Conservation (phyloP, 2,113 vertebrate genomes). For the Gavialis gangeticus region DNA sequence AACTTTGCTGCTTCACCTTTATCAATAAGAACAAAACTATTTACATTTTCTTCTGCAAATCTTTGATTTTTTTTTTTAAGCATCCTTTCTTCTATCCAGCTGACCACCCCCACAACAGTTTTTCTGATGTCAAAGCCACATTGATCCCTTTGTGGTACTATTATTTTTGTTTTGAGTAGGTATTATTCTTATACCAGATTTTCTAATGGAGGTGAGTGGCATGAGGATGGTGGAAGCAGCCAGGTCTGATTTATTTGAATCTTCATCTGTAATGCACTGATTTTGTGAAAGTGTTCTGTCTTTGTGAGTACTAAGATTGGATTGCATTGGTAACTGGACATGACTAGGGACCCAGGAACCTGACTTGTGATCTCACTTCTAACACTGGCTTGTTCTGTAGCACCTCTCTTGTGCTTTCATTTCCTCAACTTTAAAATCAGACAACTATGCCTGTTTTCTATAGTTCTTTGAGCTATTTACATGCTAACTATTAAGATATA, state of each 20-base stretch:
- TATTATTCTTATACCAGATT: not conserved
- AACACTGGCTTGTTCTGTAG: not conserved
- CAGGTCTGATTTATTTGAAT: not conserved
- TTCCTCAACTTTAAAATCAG: not conserved
- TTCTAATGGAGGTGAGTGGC: not conserved
- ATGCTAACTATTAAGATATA: not conserved
- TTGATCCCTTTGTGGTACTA: too few relatives aligned
- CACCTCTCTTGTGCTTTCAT: not conserved
- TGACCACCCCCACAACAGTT: too few relatives aligned
- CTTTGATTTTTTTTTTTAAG: not conserved
- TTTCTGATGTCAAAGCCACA: too few relatives aligned
- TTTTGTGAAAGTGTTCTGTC: not conserved
- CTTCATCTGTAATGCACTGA: not conserved
- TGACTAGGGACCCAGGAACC: not conserved
- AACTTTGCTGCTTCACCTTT: not conserved
- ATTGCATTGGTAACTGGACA: not conserved
- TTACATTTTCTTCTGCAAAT: not conserved
- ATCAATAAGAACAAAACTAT: not conserved
- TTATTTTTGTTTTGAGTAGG: too few relatives aligned
- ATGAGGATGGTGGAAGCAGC: too few relatives aligned
- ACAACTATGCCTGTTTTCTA: not conserved
- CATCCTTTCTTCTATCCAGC: not conserved
- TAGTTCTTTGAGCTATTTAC: not conserved
- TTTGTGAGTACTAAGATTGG: not conserved
- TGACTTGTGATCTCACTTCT: not conserved